Percentiles rank a stretch among this genome's conserved stretches.
phyloP scores from a whole-genome alignment of 92 coral and sea anemone genomes.

The Phenganax subtilis region DNA sequence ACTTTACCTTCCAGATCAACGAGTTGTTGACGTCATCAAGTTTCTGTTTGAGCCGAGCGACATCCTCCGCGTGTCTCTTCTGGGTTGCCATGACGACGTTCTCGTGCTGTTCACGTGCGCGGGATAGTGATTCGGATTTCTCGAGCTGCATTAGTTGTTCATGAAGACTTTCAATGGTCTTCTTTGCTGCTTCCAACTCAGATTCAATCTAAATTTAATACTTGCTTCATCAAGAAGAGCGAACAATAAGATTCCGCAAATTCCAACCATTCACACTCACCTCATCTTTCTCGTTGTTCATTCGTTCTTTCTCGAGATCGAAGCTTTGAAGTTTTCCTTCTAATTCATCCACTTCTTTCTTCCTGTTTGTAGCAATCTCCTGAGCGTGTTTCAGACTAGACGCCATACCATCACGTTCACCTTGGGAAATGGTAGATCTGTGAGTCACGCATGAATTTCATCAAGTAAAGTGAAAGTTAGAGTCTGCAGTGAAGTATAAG shows the following conservation, averaged over 20 bases:
- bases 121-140: slow-evolving; percentile 76
- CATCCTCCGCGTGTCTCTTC: slow-evolving; percentile 76
- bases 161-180: slow-evolving; percentile 83
- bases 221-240: too few relatives aligned
- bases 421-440: slow-evolving; percentile 20
- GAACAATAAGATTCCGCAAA: too few relatives aligned
- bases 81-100: slow-evolving; percentile 65
- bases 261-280: slow-evolving; percentile 29
- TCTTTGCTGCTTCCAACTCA: slow-evolving; percentile 72
- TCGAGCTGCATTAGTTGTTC: slow-evolving; percentile 77
- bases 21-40: slow-evolving; percentile 75
- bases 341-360: slow-evolving; percentile 54
- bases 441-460: too few relatives aligned
- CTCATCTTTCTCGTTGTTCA: slow-evolving; percentile 63
- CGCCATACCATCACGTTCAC: slow-evolving; percentile 74
- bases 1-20: slow-evolving; percentile 71
- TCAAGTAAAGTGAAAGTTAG: too few relatives aligned
- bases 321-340: slow-evolving; percentile 66
- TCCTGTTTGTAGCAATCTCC: slow-evolving; percentile 57
- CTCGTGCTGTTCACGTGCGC: slow-evolving; percentile 94
- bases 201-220: slow-evolving; percentile 9
- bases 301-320: slow-evolving; percentile 48
- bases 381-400: slow-evolving; percentile 78
- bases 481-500: too few relatives aligned
- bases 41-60: slow-evolving; percentile 72